phyloP scores from a whole-genome alignment of 2,888 invertebrate species.

The Eretmocerus hayati region DNA sequence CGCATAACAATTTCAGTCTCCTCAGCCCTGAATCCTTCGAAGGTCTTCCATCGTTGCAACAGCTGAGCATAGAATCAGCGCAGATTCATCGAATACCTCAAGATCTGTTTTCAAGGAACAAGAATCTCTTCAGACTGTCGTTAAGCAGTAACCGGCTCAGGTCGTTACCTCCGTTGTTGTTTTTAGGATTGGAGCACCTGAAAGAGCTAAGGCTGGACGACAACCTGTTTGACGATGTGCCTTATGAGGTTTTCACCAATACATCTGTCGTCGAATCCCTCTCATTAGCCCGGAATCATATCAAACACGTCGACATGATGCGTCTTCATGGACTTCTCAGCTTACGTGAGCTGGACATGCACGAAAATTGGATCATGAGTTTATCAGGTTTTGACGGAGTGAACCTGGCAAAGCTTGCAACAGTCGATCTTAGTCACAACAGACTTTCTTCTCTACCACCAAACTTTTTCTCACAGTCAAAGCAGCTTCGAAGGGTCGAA shows the following conservation, averaged over 20 bases:
- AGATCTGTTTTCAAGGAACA: conserved; percentile 68
- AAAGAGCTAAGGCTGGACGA: conserved; percentile 69
- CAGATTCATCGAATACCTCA: conserved; percentile 63
- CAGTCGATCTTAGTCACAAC: conserved; percentile 71
- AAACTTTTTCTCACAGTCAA: conserved; percentile 72
- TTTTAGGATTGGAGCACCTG: conserved; percentile 65
- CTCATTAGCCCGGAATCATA: conserved; percentile 61
- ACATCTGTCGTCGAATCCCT: conserved; percentile 67
- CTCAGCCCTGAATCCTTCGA: conserved; percentile 66
- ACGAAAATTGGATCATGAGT: conserved; percentile 67
- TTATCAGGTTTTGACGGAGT: conserved; percentile 70
- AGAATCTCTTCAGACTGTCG: conserved; percentile 67
- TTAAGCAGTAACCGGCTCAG: conserved; percentile 64
- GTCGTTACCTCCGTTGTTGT: conserved; percentile 64
- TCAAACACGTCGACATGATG: conserved; percentile 67
- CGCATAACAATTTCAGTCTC: conserved; percentile 71
- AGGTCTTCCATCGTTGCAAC: conserved; percentile 71
- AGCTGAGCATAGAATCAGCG: conserved; percentile 62
- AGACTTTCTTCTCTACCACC: conserved; percentile 68
- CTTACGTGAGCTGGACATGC: conserved; percentile 66
- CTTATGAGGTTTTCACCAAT: conserved; percentile 71
- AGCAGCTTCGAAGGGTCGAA: conserved; percentile 66
- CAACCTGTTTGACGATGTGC: conserved; percentile 68
- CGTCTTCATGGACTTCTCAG: conserved; percentile 69
- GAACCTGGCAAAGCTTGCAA: conserved; percentile 65